Evolutionary conservation across 2,797 vertebrate genomes (phyloP).

Genomic region (Eidolon dupreanum): DNA sequence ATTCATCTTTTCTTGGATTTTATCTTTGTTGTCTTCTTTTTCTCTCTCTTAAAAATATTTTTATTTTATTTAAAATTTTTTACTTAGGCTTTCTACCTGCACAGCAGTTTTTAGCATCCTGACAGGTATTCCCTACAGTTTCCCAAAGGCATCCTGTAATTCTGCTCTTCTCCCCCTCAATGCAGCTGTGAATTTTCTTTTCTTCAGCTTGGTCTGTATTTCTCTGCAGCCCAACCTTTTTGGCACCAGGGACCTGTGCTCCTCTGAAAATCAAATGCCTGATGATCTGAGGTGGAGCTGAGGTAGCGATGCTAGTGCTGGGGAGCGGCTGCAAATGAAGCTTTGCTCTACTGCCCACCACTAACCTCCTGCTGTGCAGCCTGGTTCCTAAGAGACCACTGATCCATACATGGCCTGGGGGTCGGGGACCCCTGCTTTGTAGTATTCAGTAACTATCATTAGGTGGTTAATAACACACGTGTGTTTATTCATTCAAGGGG

Average conservation of each 20-base stretch:
- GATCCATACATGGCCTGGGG: too few species aligned
- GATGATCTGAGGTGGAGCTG: too few species aligned
- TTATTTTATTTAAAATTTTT: not conserved
- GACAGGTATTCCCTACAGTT: not conserved
- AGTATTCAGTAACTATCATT: not conserved
- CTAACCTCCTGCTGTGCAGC: too few species aligned
- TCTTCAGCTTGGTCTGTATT: not conserved
- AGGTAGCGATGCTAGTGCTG: too few species aligned
- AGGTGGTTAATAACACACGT: not conserved
- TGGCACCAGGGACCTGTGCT: too few species aligned
- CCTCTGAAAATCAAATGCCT: too few species aligned
- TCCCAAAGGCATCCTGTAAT: not conserved
- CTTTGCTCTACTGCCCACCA: too few species aligned
- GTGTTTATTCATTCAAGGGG: not conserved
- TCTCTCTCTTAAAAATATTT: not conserved
- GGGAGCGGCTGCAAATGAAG: too few species aligned
- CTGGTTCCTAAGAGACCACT: too few species aligned
- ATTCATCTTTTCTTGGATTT: not conserved
- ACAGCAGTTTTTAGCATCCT: not conserved
- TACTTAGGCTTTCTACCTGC: not conserved
- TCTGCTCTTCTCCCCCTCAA: not conserved
- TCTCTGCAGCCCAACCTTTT: not conserved
- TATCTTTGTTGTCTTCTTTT: not conserved
- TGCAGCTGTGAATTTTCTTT: not conserved
- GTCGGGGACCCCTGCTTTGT: too few species aligned